phyloP scores from a whole-genome alignment of 2,888 invertebrate genomes.

The Eupithecia exiguata region DNA sequence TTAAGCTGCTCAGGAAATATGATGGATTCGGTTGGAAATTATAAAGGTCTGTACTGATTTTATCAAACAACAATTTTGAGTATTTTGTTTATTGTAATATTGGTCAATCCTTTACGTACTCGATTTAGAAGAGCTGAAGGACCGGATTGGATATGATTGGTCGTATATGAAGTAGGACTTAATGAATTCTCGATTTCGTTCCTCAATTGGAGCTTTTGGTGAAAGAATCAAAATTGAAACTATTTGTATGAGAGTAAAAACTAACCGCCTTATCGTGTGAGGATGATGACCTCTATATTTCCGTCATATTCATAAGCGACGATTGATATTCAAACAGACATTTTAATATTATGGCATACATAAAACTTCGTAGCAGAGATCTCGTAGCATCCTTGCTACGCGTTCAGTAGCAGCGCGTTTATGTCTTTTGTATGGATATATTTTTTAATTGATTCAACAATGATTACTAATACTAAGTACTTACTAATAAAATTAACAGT shows the following conservation, averaged over 20 bases:
- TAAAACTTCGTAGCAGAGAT: too few relatives aligned
- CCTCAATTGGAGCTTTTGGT: background rate
- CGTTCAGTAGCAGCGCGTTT: background rate
- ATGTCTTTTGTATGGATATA: background rate
- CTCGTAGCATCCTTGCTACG: background rate
- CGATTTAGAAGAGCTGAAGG: too few relatives aligned
- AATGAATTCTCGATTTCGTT: background rate
- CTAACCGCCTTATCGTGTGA: background rate
- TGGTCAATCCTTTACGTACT: too few relatives aligned
- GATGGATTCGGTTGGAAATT: background rate
- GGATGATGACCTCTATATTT: background rate
- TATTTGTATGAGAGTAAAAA: background rate
- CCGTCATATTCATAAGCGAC: background rate
- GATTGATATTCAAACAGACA: too few relatives aligned
- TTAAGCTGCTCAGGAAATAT: background rate
- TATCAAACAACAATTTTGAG: too few relatives aligned
- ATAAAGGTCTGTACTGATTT: too few relatives aligned
- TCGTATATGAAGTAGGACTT: background rate
- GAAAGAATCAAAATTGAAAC: background rate
- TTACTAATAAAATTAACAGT: too few relatives aligned
- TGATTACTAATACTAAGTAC: too few relatives aligned
- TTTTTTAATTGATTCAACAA: background rate
- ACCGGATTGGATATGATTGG: too few relatives aligned
- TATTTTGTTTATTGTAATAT: too few relatives aligned
- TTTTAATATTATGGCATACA: too few relatives aligned